Evolutionary conservation across 2,797 vertebrate species (phyloP).

Genomic region (Danio aesculapii): DNA sequence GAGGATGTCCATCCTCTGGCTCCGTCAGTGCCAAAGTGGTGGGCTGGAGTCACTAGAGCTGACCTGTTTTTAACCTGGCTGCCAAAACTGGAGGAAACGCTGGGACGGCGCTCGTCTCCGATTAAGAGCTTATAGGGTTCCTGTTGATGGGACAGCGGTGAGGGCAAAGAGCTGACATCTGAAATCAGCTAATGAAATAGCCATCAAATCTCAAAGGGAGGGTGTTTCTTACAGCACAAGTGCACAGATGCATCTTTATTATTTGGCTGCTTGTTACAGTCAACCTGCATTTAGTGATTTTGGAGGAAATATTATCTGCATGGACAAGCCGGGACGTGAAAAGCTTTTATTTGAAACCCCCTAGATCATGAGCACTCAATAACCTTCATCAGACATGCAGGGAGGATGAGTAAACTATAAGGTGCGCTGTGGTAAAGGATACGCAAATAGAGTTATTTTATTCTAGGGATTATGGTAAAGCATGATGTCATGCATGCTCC

Average conservation of each 20-base stretch:
- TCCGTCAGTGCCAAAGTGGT: slow-evolving; percentile 42
- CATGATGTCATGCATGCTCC: neutral
- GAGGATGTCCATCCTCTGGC: slow-evolving; percentile 45
- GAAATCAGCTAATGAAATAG: slow-evolving; percentile 36
- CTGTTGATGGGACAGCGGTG: slow-evolving; percentile 29
- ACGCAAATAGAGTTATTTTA: neutral
- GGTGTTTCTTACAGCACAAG: slow-evolving; percentile 20
- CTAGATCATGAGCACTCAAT: neutral
- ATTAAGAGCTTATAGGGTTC: slow-evolving; percentile 52
- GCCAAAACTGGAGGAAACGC: slow-evolving; percentile 50
- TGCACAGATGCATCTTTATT: neutral
- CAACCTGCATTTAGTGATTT: neutral
- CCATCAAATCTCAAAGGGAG: slow-evolving; percentile 11
- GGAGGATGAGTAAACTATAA: neutral
- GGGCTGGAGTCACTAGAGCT: slow-evolving; percentile 32
- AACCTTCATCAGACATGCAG: slow-evolving; percentile 7
- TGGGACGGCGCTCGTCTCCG: slow-evolving; percentile 48
- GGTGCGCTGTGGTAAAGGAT: neutral
- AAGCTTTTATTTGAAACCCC: neutral
- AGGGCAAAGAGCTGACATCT: slow-evolving; percentile 25
- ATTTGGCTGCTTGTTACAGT: slow-evolving; percentile 32
- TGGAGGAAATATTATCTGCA: slow-evolving; percentile 8
- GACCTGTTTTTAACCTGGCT: slow-evolving; percentile 51
- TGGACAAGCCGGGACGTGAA: slow-evolving; percentile 14
- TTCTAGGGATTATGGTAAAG: neutral